phyloP scores from a whole-genome alignment of 1,140 invertebrate genomes.

The Microplitis mediator region DNA sequence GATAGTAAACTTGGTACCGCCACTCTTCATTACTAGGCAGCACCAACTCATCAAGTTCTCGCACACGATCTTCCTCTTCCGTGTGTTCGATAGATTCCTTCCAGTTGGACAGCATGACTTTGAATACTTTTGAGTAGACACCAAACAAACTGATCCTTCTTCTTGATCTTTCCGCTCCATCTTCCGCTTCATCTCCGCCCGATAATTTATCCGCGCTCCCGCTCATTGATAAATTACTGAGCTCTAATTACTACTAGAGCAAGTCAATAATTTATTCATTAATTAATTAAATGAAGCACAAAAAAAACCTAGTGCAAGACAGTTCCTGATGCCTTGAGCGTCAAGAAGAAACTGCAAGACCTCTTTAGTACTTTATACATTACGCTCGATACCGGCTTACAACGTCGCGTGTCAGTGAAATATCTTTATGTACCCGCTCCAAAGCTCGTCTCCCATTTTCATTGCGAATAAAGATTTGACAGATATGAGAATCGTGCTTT shows the following conservation, averaged over 20 bases:
- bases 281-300: background rate
- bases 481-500: background rate
- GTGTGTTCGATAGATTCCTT: conserved; percentile 21
- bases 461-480: conserved; percentile 9
- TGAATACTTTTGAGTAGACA: conserved; percentile 49
- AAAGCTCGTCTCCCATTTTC: conserved; percentile 16
- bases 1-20: conserved; percentile 75
- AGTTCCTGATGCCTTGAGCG: background rate
- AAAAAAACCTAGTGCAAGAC: background rate
- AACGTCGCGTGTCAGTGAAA: conserved; percentile 53
- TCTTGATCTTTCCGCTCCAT: background rate
- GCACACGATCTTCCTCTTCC: conserved; percentile 34
- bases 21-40: conserved; percentile 77
- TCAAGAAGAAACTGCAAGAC: conserved; percentile 15
- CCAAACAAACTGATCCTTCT: conserved; percentile 40
- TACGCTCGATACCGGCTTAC: conserved; percentile 23
- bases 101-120: conserved; percentile 42
- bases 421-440: conserved; percentile 23
- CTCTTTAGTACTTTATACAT: too few relatives aligned
- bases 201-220: background rate
- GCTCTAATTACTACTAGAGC: too few relatives aligned
- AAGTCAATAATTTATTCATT: too few relatives aligned
- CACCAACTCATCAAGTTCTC: conserved; percentile 52
- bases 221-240: too few relatives aligned
- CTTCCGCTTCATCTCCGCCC: background rate